Percentiles rank a stretch among this genome's conserved stretches.
phyloP scores from a whole-genome alignment of 2,797 vertebrate species.

The Lithobates sylvaticus region DNA sequence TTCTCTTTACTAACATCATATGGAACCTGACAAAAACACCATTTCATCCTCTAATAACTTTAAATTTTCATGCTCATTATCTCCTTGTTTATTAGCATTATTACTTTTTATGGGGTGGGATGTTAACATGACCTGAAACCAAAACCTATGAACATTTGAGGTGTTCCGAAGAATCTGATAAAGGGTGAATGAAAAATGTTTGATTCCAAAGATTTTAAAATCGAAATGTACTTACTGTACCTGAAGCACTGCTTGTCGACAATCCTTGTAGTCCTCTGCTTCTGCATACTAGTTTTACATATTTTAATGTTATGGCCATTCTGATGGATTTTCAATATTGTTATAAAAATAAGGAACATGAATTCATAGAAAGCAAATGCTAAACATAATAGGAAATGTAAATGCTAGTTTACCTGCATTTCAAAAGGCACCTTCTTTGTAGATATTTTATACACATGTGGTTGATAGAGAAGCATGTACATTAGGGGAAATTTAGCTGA shows the following conservation, averaged over 20 bases:
- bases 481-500: slow-evolving; percentile 10
- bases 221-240: slow-evolving; percentile 78
- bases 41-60: neutral
- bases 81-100: slow-evolving; percentile 62
- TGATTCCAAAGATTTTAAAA: slow-evolving; percentile 85
- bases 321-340: slow-evolving; percentile 72
- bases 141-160: slow-evolving; percentile 74
- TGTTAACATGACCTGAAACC: slow-evolving; percentile 75
- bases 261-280: slow-evolving; percentile 80
- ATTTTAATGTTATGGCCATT: slow-evolving; percentile 73
- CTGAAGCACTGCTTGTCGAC: slow-evolving; percentile 84
- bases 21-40: slow-evolving; percentile 68
- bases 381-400: slow-evolving; percentile 25
- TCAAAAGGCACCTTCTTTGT: slow-evolving; percentile 60
- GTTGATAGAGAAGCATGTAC: slow-evolving; percentile 30
- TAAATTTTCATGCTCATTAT: slow-evolving; percentile 66
- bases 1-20: slow-evolving; percentile 69
- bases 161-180: slow-evolving; percentile 57
- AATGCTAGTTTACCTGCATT: slow-evolving; percentile 41
- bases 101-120: slow-evolving; percentile 55
- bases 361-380: slow-evolving; percentile 39
- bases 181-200: slow-evolving; percentile 67
- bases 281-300: slow-evolving; percentile 73
- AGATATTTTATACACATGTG: slow-evolving; percentile 44
- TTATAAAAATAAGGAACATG: slow-evolving; percentile 64